Percentiles rank a stretch among this genome's conserved stretches.
These are phyloP conservation scores for Ciconia nigra DNA, from an alignment of 2,797 vertebrate species.

Conservation along the genomic window DNA sequence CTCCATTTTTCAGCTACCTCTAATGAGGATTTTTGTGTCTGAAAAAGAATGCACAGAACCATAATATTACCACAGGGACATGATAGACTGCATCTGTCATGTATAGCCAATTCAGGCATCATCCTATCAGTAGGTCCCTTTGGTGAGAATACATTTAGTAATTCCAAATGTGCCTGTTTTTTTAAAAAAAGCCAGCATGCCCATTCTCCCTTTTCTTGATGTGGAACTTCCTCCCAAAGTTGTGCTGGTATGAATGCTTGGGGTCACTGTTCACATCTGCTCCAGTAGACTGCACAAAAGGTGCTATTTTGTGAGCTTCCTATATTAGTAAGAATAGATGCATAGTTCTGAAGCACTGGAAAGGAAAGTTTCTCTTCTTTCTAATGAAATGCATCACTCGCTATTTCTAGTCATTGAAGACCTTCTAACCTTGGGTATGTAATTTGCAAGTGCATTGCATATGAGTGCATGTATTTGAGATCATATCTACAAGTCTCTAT, in stretches of 20 bases:
- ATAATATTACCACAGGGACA: background rate
- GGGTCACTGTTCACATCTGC: background rate
- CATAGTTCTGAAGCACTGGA: background rate
- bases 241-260: background rate
- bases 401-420: background rate
- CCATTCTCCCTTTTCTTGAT: background rate
- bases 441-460: background rate
- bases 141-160: background rate
- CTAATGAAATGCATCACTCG: background rate
- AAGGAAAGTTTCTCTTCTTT: background rate
- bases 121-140: background rate
- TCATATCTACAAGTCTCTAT: background rate
- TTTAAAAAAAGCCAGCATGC: background rate
- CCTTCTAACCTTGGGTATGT: background rate
- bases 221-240: background rate
- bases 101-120: background rate
- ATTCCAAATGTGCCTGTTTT: background rate
- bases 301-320: background rate
- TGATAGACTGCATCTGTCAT: background rate
- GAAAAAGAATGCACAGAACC: background rate
- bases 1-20: background rate
- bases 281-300: background rate
- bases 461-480: rapidly evolving
- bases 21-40: background rate
- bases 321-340: background rate